phyloP scores from a whole-genome alignment of 2,888 invertebrate species.

The Escarpia spicata region DNA sequence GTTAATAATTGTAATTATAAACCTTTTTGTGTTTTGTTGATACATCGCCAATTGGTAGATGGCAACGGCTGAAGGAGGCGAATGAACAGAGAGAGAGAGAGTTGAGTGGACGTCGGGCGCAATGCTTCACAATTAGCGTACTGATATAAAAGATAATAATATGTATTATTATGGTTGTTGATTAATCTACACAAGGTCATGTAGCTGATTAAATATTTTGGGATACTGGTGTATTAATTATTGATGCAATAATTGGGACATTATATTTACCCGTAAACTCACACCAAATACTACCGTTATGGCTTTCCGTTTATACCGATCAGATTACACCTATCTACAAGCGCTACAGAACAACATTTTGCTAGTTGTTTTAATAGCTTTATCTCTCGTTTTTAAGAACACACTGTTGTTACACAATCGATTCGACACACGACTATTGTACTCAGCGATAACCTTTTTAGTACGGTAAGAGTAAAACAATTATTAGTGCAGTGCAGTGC shows the following conservation, averaged over 20 bases:
- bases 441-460: neutral
- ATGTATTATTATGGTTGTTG: neutral
- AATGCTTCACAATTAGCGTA: no score
- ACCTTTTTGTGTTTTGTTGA: no score
- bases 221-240: neutral
- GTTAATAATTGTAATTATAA: no score
- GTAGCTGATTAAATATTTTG: neutral
- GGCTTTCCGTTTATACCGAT: neutral
- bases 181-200: neutral
- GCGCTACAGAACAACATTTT: neutral
- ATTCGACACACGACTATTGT: neutral
- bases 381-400: neutral
- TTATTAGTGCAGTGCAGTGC: neutral
- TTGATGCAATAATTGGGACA: neutral
- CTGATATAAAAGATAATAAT: neutral
- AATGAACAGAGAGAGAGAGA: no score
- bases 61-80: no score
- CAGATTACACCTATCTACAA: neutral
- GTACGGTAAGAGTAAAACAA: neutral
- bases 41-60: no score
- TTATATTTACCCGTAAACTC: neutral
- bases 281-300: neutral
- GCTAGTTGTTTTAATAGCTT: neutral
- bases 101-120: no score
- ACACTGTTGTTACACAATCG: neutral